phyloP scores from a whole-genome alignment of 2,888 invertebrate species.

The Tiliacea citrago region DNA sequence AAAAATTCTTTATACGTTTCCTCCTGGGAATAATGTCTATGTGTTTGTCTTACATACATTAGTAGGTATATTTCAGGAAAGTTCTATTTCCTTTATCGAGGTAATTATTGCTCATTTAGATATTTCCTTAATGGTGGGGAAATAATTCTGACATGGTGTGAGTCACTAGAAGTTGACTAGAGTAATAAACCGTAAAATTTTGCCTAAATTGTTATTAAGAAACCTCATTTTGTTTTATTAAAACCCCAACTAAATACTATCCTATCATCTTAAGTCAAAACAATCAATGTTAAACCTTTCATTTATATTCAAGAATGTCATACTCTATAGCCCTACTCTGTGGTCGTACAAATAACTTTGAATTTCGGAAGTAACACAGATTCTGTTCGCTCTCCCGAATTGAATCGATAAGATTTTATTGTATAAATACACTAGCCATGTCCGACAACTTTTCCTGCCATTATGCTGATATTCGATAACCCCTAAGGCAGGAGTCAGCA shows the following conservation, averaged over 20 bases:
- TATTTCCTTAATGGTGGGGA: no score
- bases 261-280: neutral
- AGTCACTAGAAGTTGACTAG: neutral
- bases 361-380: constrained; percentile 70
- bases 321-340: constrained; percentile 46
- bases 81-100: no score
- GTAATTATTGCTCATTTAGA: neutral
- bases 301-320: neutral
- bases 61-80: neutral
- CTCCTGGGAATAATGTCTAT: neutral
- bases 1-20: constrained; percentile 16
- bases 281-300: neutral
- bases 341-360: constrained; percentile 40
- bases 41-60: neutral
- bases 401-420: constrained; percentile 72
- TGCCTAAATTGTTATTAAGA: neutral
- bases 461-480: constrained; percentile 62
- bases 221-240: neutral
- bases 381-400: constrained; percentile 62
- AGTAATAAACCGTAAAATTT: neutral
- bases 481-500: no score
- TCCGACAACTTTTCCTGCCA: constrained; percentile 58
- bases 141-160: neutral
- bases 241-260: neutral
- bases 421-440: constrained; percentile 63